phyloP scores from a whole-genome alignment of 2,113 vertebrate genomes.

The Labeo rohita region DNA sequence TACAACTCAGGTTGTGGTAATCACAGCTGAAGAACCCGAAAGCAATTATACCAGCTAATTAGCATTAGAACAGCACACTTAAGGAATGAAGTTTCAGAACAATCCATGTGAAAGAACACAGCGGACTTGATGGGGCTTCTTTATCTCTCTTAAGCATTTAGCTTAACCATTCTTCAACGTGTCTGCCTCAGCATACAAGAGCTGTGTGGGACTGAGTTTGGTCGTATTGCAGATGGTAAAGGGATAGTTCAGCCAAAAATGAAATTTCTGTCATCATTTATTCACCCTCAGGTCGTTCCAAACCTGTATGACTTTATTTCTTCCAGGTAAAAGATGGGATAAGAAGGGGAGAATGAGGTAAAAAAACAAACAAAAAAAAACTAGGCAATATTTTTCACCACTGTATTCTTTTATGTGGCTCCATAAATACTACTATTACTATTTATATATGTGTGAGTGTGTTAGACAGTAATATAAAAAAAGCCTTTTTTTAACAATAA shows the following conservation, averaged over 20 bases:
- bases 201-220: background rate
- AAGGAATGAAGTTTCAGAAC: background rate
- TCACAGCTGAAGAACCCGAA: background rate
- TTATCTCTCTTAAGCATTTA: slow-evolving; percentile 2
- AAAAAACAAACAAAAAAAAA: no score
- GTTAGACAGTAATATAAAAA: no score
- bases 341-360: no score
- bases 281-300: background rate
- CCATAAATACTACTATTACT: no score
- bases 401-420: no score
- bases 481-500: no score
- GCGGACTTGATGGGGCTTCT: background rate
- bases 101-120: slow-evolving; percentile 22
- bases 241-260: background rate
- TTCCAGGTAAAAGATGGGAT: no score
- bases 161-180: background rate
- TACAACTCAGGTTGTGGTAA: background rate
- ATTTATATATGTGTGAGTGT: no score
- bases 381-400: no score
- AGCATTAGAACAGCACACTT: slow-evolving; percentile 9
- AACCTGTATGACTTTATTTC: background rate
- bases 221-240: background rate
- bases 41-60: slow-evolving; percentile 14
- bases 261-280: background rate
- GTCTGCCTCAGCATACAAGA: background rate